phyloP scores from a whole-genome alignment of 2,113 vertebrate genomes.

The Ceyx melanurus region DNA sequence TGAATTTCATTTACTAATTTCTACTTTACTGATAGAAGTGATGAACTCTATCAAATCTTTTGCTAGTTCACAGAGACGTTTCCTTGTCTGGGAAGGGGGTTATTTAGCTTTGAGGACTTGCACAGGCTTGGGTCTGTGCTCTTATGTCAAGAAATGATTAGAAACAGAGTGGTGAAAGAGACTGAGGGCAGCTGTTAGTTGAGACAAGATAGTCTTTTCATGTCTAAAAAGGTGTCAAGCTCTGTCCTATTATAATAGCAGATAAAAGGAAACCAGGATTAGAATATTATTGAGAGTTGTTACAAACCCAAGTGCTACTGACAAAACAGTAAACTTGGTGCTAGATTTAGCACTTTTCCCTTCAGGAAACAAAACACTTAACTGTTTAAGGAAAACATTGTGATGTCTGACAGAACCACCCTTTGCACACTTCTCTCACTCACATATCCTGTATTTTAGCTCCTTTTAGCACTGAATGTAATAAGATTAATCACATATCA shows the following conservation, averaged over 20 bases:
- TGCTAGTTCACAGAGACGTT: not conserved
- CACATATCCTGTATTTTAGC: not conserved
- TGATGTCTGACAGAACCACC: not conserved
- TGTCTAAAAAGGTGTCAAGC: slow-evolving; percentile 84
- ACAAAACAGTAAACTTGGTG: not conserved
- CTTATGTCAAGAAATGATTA: not conserved
- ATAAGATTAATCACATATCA: not conserved
- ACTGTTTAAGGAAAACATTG: slow-evolving; percentile 24
- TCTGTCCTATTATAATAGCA: slow-evolving; percentile 69
- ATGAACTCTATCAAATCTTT: not conserved
- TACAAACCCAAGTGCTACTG: slow-evolving; percentile 70
- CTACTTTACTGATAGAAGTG: not conserved
- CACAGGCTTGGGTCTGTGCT: not conserved
- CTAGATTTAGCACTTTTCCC: slow-evolving; percentile 41
- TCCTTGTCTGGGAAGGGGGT: not conserved
- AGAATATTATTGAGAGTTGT: slow-evolving; percentile 50
- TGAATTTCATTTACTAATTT: not conserved
- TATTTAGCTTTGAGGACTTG: not conserved
- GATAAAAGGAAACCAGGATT: slow-evolving; percentile 80
- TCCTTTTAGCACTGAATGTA: not conserved
- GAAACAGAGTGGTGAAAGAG: not conserved
- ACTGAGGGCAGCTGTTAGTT: slow-evolving; percentile 46
- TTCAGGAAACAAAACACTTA: slow-evolving; percentile 67
- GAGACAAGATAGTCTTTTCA: slow-evolving; percentile 77
- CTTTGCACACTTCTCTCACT: not conserved